Evolutionary conservation across 2,113 vertebrate genomes (phyloP), one percentile per base, ranked within the genome.

Genomic region (Apus apus): DNA sequence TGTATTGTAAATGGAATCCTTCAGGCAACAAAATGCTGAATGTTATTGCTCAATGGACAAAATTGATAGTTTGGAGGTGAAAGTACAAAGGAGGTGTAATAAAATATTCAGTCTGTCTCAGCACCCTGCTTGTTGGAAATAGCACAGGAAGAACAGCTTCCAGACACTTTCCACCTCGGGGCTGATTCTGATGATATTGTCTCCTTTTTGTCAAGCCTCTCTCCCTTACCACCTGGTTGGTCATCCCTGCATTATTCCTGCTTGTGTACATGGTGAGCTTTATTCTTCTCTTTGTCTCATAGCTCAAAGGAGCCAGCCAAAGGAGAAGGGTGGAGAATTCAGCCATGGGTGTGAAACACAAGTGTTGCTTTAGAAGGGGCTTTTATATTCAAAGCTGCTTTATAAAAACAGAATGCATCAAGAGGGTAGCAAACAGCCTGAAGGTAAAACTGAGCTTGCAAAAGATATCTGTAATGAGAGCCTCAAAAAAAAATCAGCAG

Each of bases 61-160:
- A 92, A 95, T 38, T 65, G 96, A 73, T 89, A 90, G 75, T 96
- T 87, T 65, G 77, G 88, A 95, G 76, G 79, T 85, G 85, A 93
- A 88, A 91, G 90, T 73, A 96, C 87, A 88, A 71, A 84, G 76
- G 58, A 90, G 30, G 27, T n/a, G 40, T 62, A 85, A 94, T 96
- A 95, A 96, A 96, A 95, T 94, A 94, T 95, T 95, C 84, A 89
- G 81, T 46, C 82, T 72, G 73, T 93, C 79, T 26, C 90, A 94
- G 85, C 78, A 38, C 64, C 67, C 56, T 14, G 71, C 57, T 61
- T 86, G 83, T 71, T 67, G 26, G 86, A 78, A 85, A 67, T 72
- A 82, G 29, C 83, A 16, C 45, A 58, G 67, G 61, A 36, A 81
- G 94, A 94, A 88, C 43, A 54, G 54, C 64, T 68, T 72, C 62